Conservation (phyloP, 2,797 vertebrate species). For the Poeciliopsis turneri region DNA sequence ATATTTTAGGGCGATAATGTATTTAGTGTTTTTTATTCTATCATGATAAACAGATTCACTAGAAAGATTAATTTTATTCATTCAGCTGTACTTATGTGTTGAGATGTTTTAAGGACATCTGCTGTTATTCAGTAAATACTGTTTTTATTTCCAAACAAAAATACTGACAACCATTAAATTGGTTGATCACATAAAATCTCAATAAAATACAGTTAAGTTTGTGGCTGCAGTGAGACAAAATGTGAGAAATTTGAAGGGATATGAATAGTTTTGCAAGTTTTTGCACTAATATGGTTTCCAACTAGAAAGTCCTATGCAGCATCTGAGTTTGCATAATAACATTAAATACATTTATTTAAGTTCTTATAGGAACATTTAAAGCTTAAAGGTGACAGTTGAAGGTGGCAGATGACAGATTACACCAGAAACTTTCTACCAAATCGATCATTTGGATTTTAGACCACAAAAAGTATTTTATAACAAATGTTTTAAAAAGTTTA, state of each 20-base stretch:
- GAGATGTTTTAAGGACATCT: slow-evolving; percentile 1
- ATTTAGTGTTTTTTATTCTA: neutral
- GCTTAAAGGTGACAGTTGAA: neutral
- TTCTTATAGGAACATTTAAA: neutral
- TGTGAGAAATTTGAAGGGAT: neutral
- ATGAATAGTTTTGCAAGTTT: neutral
- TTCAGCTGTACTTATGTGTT: slow-evolving; percentile 16
- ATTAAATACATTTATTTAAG: neutral
- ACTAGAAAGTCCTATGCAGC: neutral
- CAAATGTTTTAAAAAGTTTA: too few species aligned
- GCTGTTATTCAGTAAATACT: neutral
- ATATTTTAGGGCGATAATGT: slow-evolving; percentile 8
- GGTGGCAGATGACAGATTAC: neutral
- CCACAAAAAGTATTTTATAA: too few species aligned
- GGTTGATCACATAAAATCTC: neutral
- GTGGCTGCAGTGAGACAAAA: neutral
- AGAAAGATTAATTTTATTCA: neutral
- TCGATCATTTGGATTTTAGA: too few species aligned
- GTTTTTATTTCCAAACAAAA: neutral
- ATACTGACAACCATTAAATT: neutral
- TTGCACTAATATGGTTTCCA: neutral
- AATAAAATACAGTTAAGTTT: neutral
- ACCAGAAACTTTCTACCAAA: neutral
- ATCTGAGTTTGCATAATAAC: neutral
- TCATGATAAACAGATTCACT: neutral